Percentiles rank a stretch among this genome's conserved stretches.
Evolutionary conservation across 2,113 vertebrate species (phyloP).

Genomic region (Anthoscopus minutus): DNA sequence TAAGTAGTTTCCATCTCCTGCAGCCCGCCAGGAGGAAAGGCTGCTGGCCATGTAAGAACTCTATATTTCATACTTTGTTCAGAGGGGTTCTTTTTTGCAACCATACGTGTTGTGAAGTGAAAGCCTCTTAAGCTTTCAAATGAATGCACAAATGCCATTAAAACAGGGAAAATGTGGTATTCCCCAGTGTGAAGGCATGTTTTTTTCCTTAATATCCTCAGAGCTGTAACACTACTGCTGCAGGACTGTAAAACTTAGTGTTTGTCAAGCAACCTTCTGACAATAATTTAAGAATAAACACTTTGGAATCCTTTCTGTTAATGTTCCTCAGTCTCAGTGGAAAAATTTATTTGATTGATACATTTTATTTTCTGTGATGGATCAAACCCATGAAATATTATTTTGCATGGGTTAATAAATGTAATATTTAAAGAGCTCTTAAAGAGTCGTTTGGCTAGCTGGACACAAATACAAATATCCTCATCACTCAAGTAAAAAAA

Average conservation of each 20-base stretch:
- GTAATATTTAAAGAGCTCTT: not conserved
- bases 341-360: not conserved
- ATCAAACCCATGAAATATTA: not conserved
- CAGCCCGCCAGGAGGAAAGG: not conserved
- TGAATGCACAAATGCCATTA: not conserved
- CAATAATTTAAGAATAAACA: not conserved
- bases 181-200: not conserved
- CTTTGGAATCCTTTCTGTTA: not conserved
- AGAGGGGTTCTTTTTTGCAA: not conserved
- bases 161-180: not conserved
- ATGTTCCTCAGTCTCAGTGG: not conserved
- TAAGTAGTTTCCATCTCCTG: not conserved
- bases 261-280: not conserved
- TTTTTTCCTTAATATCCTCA: not conserved
- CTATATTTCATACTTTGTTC: not conserved
- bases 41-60: not conserved
- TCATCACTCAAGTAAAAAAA: not conserved
- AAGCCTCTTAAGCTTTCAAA: not conserved
- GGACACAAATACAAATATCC: not conserved
- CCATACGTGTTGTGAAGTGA: fast-evolving
- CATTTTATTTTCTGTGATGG: not conserved
- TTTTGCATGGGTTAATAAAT: not conserved
- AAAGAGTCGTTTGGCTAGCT: not conserved
- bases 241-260: not conserved
- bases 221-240: not conserved